Evolutionary conservation across 1,140 invertebrate genomes (phyloP).

Genomic region (Lutraria rhynchaena): DNA sequence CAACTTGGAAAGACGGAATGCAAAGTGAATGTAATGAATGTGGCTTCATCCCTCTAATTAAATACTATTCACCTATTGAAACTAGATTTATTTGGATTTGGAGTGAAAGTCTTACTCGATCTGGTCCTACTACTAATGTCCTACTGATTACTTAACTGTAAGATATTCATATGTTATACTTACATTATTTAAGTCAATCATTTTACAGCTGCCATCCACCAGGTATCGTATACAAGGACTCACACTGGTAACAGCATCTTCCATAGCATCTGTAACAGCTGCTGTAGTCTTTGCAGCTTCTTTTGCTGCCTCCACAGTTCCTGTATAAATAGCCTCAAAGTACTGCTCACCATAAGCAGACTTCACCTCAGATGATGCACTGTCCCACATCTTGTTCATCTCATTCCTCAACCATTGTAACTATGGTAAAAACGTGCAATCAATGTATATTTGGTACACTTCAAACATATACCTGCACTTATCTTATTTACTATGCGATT

Average conservation of each 20-base stretch:
- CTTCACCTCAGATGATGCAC: slow-evolving; percentile 55
- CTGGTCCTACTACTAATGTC: too few relatives aligned
- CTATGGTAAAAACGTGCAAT: slow-evolving; percentile 57
- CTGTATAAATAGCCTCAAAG: slow-evolving; percentile 62
- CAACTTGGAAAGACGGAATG: too few relatives aligned
- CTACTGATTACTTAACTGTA: too few relatives aligned
- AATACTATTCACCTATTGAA: too few relatives aligned
- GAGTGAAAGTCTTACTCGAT: too few relatives aligned
- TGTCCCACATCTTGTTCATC: slow-evolving; percentile 64
- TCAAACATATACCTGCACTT: too few relatives aligned
- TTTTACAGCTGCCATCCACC: slow-evolving; percentile 68
- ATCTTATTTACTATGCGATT: too few relatives aligned
- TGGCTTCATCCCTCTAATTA: too few relatives aligned
- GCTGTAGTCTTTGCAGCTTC: slow-evolving; percentile 58
- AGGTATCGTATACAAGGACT: slow-evolving; percentile 63
- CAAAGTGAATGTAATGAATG: too few relatives aligned
- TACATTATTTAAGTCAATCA: slow-evolving; percentile 70
- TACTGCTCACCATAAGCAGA: slow-evolving; percentile 68
- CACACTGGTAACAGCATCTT: slow-evolving; percentile 61
- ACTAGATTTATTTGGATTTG: too few relatives aligned
- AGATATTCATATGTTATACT: too few relatives aligned
- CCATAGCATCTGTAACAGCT: slow-evolving; percentile 71
- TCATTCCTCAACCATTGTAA: slow-evolving; percentile 54
- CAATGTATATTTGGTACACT: background rate
- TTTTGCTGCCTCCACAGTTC: slow-evolving; percentile 41